Percentiles rank a stretch among this genome's conserved stretches.
These are phyloP conservation scores for Calypte anna DNA, from an alignment of 2,113 vertebrate genomes.

Conservation along the genomic window DNA sequence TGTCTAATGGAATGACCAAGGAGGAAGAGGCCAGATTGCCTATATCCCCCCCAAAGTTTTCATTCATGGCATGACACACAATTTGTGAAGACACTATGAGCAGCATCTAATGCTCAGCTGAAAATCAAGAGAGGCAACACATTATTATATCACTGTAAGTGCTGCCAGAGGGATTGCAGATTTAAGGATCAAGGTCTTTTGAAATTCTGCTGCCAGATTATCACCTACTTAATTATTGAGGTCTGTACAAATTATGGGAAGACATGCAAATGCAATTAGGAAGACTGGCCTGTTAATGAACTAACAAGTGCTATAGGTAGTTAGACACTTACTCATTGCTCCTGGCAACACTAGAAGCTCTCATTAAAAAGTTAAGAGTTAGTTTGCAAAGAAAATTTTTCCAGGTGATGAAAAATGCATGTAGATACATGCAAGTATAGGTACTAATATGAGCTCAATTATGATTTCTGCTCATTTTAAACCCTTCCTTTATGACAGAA, in stretches of 20 bases:
- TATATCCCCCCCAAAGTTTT: not conserved
- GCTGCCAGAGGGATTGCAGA: not conserved
- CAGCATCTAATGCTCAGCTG: conserved; percentile 11
- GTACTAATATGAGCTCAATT: not conserved
- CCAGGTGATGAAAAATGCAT: conserved; percentile 43
- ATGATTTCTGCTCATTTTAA: not conserved
- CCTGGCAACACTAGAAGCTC: conserved; percentile 14
- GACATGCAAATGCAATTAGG: conserved; percentile 26
- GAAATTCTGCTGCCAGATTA: conserved; percentile 45
- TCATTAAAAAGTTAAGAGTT: conserved; percentile 38
- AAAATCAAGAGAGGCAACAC: conserved; percentile 35
- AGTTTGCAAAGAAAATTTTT: not conserved
- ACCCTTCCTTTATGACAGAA: not conserved
- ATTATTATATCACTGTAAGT: conserved; percentile 25
- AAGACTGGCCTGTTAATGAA: conserved; percentile 29
- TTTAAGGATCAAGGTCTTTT: conserved; percentile 7
- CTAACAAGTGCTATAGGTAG: conserved; percentile 19
- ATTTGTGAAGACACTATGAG: not conserved
- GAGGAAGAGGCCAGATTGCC: not conserved
- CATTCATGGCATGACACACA: not conserved
- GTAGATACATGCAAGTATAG: not conserved
- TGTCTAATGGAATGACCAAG: not conserved
- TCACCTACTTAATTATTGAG: conserved; percentile 50
- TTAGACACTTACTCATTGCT: conserved; percentile 28
- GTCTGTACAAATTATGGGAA: conserved; percentile 47